Evolutionary conservation across 2,113 vertebrate species (phyloP).

Genomic region (Tiliqua scincoides): DNA sequence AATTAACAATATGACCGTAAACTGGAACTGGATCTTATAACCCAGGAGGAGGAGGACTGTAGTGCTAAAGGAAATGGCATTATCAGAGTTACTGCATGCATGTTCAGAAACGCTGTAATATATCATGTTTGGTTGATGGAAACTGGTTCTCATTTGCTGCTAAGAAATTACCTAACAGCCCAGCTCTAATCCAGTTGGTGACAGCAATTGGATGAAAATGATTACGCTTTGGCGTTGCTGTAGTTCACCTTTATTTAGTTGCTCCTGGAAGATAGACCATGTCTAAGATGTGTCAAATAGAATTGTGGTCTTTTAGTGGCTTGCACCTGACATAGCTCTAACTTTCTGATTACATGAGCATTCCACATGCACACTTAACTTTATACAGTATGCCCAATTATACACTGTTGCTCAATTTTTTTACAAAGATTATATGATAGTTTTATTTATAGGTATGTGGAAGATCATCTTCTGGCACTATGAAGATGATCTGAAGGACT

Average conservation of each 20-base stretch:
- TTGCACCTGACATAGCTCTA: not conserved
- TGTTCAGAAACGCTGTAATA: too few relatives aligned
- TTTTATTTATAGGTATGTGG: not conserved
- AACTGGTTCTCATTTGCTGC: not conserved
- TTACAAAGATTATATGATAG: rapidly evolving
- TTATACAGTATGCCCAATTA: rapidly evolving
- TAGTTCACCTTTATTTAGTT: not conserved
- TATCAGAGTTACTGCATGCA: too few relatives aligned
- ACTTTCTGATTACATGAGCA: rapidly evolving
- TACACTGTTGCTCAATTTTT: rapidly evolving
- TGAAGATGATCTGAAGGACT: not conserved
- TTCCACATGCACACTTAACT: not conserved
- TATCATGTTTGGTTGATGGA: not conserved
- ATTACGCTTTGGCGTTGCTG: not conserved
- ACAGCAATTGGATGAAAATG: not conserved
- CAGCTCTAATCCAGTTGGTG: not conserved
- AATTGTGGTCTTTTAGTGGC: not conserved
- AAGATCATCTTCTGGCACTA: not conserved
- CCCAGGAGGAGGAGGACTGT: too few relatives aligned
- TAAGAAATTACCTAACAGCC: not conserved
- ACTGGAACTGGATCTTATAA: too few relatives aligned
- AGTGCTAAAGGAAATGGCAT: too few relatives aligned
- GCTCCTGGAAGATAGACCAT: not conserved
- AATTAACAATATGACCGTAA: too few relatives aligned
- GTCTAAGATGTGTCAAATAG: not conserved